phyloP scores from a whole-genome alignment of 2,888 invertebrate species.

The Pheosia gnoma region DNA sequence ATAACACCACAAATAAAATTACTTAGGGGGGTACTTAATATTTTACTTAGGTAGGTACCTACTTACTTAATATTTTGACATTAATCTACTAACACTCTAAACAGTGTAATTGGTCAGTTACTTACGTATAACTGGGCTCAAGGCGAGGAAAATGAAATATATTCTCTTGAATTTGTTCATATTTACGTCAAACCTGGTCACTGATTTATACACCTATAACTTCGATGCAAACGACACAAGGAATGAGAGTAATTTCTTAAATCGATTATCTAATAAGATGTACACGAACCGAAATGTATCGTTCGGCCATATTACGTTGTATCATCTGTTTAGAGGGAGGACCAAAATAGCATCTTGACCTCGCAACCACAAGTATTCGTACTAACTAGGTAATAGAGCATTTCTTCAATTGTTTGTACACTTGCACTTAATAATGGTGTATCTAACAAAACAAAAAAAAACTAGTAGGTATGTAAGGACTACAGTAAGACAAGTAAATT shows the following conservation, averaged over 20 bases:
- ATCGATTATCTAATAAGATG: not conserved
- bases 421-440: not conserved
- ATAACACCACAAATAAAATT: not conserved
- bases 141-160: not conserved
- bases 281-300: not conserved
- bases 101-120: not conserved
- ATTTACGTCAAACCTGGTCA: too few relatives aligned
- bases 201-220: too few relatives aligned
- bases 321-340: slow-evolving; percentile 6
- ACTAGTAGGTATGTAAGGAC: too few relatives aligned
- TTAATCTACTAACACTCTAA: too few relatives aligned
- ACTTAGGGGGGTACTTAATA: too few relatives aligned
- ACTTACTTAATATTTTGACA: too few relatives aligned
- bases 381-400: slow-evolving; percentile 13
- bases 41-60: too few relatives aligned
- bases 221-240: too few relatives aligned
- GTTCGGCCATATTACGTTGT: not conserved
- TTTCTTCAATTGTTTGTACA: not conserved
- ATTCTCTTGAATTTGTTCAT: not conserved
- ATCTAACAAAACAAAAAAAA: too few relatives aligned
- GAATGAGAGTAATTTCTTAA: too few relatives aligned
- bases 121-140: slow-evolving; percentile 1
- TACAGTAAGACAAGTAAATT: too few relatives aligned
- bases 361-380: slow-evolving; percentile 17
- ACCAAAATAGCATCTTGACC: slow-evolving; percentile 34